Evolutionary conservation across 2,797 vertebrate genomes (phyloP), one percentile per base, ranked within the genome.

Genomic region (Etheostoma perlongum): DNA sequence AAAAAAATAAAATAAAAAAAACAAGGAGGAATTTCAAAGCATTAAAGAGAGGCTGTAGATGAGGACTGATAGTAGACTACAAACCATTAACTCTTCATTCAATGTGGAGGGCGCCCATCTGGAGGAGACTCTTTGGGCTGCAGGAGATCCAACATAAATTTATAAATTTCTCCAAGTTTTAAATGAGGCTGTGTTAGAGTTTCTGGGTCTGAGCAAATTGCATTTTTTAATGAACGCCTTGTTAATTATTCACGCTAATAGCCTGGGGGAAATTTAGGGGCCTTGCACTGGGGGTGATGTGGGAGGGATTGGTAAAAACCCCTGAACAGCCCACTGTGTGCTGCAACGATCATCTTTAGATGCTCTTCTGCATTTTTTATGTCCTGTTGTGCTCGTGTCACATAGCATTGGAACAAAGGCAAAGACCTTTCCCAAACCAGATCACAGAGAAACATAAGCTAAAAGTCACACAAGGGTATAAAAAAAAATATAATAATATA

Each of bases 231-330:
- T 87, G 76, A 86, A 85, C 91, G 61, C 19, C 53, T 36, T 51
- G 59, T 92, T 87, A 90, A 92, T 93, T 86, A 93, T 91, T 91
- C 70, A 92, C n/a, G 15, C 30, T 63, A 59, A 78, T 72, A 82
- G 81, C 81, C 82, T 69, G 27, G 79, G 69, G 67, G 77, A 81
- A 65, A 61, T 77, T 90, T 78, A 76, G 57, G 82, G 83, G 68
- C 82, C 75, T 14, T 66, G 79, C 53, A 72, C 64, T 53, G 52
- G 57, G 74, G 77, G 79, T 84, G 80, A 81, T 40, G 52, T 49
- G 63, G 81, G 54, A 48, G 52, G 59, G 57, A 58, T 30, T 52
- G 81, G 55, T 75, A 85, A 77, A 91, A 90, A 92, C 78, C 59
- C 71, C 52, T 83, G 71, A 83, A 88, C 73, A 81, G 86, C 86